phyloP scores from a whole-genome alignment of 2,797 vertebrate species.

The Rhinichthys osculus region DNA sequence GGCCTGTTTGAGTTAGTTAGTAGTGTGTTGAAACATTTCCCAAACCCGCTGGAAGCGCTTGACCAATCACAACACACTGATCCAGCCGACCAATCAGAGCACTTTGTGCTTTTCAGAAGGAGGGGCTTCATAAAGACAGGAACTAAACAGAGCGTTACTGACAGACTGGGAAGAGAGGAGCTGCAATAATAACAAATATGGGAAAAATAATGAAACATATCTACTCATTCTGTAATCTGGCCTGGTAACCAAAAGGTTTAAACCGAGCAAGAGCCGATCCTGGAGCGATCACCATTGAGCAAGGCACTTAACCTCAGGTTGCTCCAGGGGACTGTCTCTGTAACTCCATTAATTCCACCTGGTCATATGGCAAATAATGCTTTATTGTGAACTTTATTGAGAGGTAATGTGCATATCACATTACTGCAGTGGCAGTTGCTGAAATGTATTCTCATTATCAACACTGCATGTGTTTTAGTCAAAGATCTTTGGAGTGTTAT shows the following conservation, averaged over 20 bases:
- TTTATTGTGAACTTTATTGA: slow-evolving; percentile 16
- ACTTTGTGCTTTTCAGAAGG: not conserved
- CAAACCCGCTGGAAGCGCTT: rapidly evolving
- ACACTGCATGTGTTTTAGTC: slow-evolving; percentile 28
- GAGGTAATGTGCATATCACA: not conserved
- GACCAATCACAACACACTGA: not conserved
- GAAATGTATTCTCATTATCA: not conserved
- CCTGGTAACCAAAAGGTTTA: not conserved
- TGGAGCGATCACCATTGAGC: not conserved
- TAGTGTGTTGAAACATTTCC: not conserved
- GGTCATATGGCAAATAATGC: slow-evolving; percentile 11
- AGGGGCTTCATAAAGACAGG: not conserved
- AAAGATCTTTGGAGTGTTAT: slow-evolving; percentile 51
- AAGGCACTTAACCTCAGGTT: slow-evolving; percentile 4
- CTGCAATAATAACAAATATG: rapidly evolving
- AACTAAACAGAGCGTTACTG: not conserved
- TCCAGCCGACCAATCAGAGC: not conserved
- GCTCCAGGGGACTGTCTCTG: not conserved
- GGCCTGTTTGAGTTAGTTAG: not conserved
- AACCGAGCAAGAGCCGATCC: not conserved
- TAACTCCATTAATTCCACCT: slow-evolving; percentile 6
- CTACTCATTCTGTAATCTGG: not conserved
- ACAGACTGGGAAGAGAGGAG: not conserved
- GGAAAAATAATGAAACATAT: not conserved
- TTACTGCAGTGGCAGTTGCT: slow-evolving; percentile 6